Conservation (phyloP, 2,797 vertebrate species). For the Manis crassicaudata region DNA sequence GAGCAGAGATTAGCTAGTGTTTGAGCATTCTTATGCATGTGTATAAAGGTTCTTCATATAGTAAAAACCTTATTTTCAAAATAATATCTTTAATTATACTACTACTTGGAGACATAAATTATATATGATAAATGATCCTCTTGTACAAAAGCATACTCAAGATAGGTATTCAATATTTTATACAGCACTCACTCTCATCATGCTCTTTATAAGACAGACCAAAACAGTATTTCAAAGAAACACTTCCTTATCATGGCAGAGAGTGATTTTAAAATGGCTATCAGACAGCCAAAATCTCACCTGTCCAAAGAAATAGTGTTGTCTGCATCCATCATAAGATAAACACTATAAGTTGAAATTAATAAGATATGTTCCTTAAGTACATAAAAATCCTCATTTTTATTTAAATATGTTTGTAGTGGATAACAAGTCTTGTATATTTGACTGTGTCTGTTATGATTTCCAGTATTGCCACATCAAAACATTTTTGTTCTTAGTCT, state of each 20-base stretch:
- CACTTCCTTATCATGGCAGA: not conserved
- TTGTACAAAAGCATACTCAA: not conserved
- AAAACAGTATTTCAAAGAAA: slow-evolving; percentile 20
- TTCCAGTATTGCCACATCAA: slow-evolving; percentile 33
- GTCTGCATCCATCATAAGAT: not conserved
- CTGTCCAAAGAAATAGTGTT: slow-evolving; percentile 10
- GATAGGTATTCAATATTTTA: not conserved
- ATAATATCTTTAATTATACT: not conserved
- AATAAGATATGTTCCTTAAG: not conserved
- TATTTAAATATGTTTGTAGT: not conserved
- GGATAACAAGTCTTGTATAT: not conserved
- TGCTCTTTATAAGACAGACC: not conserved
- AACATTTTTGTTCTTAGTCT: not conserved
- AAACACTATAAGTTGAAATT: slow-evolving; percentile 15
- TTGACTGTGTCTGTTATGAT: not conserved
- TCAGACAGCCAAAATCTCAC: slow-evolving; percentile 14
- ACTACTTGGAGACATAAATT: not conserved
- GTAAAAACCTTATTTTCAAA: slow-evolving; percentile 16
- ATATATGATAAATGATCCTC: not conserved
- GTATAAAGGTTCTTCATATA: slow-evolving; percentile 12
- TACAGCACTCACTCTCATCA: not conserved
- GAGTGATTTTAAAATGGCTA: slow-evolving; percentile 11
- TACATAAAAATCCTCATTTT: not conserved
- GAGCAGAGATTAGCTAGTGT: not conserved
- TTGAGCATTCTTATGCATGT: not conserved